Conservation (phyloP, 2,113 vertebrate species). For the Clarias gariepinus region DNA sequence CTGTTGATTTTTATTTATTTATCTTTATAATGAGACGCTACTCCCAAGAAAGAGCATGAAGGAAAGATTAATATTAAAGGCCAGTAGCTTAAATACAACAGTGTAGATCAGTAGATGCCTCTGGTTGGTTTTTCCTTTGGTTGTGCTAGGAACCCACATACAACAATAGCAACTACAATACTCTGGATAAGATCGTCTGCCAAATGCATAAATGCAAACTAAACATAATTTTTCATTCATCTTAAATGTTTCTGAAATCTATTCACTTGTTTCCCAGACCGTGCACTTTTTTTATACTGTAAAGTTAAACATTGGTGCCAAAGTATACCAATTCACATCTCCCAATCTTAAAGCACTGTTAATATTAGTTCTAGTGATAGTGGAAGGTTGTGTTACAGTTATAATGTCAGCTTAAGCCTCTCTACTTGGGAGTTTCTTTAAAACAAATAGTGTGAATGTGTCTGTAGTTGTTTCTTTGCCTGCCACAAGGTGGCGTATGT, state of each 20-base stretch:
- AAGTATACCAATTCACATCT: not conserved
- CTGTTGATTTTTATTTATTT: not conserved
- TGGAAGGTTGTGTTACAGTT: not conserved
- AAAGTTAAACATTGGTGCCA: not conserved
- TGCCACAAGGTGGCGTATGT: slow-evolving; percentile 69
- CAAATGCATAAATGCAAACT: too few species aligned
- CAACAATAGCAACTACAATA: not conserved
- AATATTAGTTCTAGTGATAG: too few species aligned
- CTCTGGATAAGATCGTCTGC: too few species aligned
- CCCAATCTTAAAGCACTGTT: not conserved
- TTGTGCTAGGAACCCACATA: too few species aligned
- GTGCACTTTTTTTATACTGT: not conserved
- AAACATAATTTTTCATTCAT: not conserved
- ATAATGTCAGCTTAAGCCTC: not conserved
- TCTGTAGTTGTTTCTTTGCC: slow-evolving; percentile 46
- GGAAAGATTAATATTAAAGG: not conserved
- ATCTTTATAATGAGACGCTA: not conserved
- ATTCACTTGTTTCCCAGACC: not conserved
- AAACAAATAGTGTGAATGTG: not conserved
- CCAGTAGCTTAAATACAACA: not conserved
- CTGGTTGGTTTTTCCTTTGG: too few species aligned
- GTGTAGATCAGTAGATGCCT: not conserved
- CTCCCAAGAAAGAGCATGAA: not conserved
- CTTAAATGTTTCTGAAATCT: not conserved
- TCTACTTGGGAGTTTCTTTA: not conserved